Evolutionary conservation across 1,140 invertebrate species (phyloP).

Genomic region (Lepeophtheirus salmonis): DNA sequence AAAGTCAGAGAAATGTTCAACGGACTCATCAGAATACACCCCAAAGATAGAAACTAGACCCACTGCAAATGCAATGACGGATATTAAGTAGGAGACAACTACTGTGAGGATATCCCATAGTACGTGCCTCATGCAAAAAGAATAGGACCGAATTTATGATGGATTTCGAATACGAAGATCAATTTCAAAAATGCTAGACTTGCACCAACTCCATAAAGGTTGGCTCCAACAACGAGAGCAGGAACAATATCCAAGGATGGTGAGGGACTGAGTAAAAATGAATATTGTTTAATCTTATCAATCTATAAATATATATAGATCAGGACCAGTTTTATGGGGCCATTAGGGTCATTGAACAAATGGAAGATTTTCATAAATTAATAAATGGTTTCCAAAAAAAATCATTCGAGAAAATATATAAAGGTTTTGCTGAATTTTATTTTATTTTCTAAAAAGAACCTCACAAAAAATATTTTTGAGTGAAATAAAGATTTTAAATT

Average conservation of each 20-base stretch:
- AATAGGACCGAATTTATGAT: conserved; percentile 12
- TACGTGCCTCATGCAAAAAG: conserved; percentile 11
- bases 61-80: conserved; percentile 6
- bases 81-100: not conserved
- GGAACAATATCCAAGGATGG: not conserved
- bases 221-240: conserved; percentile 8
- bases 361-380: too few relatives aligned
- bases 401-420: too few relatives aligned
- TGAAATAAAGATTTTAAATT: too few relatives aligned
- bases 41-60: conserved; percentile 17
- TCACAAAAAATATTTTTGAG: too few relatives aligned
- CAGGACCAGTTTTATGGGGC: too few relatives aligned
- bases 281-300: too few relatives aligned
- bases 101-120: conserved; percentile 8
- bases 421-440: too few relatives aligned
- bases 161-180: conserved; percentile 8
- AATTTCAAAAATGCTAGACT: conserved; percentile 8
- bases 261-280: too few relatives aligned
- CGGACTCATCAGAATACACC: conserved; percentile 2
- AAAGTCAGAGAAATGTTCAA: conserved; percentile 1
- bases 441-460: too few relatives aligned
- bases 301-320: too few relatives aligned
- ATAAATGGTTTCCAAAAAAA: too few relatives aligned
- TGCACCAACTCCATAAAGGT: conserved; percentile 3
- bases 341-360: too few relatives aligned